Conservation (phyloP, 2,797 vertebrate species). For the Coracias cyanogaster region DNA sequence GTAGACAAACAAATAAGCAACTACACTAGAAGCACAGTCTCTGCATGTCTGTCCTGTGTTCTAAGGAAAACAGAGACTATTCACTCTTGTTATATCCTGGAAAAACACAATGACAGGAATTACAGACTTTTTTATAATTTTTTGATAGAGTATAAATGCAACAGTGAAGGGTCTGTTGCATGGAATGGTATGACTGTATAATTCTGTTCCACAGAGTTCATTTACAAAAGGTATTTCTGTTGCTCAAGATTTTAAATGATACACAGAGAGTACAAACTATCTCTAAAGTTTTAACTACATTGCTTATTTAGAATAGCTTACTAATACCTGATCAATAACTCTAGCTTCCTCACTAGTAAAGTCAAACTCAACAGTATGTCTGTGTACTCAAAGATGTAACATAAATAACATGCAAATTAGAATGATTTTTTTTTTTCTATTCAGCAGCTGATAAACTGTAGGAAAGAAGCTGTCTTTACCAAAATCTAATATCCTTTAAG, state of each 20-base stretch:
- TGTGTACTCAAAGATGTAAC: neutral
- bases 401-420: neutral
- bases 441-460: neutral
- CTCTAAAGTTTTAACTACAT: neutral
- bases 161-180: neutral
- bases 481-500: neutral
- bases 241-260: neutral
- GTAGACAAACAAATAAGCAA: neutral
- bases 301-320: neutral
- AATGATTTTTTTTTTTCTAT: neutral
- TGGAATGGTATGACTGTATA: neutral
- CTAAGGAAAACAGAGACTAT: neutral
- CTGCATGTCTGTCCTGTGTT: neutral
- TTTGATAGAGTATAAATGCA: neutral
- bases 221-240: neutral
- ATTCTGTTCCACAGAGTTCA: neutral
- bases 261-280: neutral
- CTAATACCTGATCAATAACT: neutral
- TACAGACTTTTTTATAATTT: neutral
- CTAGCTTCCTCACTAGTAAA: neutral
- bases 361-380: neutral
- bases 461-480: neutral
- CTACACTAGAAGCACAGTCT: neutral
- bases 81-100: neutral
- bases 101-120: neutral